These are phyloP conservation scores for Seira ritae DNA, from an alignment of 2,888 invertebrate species.

Conservation along the genomic window DNA sequence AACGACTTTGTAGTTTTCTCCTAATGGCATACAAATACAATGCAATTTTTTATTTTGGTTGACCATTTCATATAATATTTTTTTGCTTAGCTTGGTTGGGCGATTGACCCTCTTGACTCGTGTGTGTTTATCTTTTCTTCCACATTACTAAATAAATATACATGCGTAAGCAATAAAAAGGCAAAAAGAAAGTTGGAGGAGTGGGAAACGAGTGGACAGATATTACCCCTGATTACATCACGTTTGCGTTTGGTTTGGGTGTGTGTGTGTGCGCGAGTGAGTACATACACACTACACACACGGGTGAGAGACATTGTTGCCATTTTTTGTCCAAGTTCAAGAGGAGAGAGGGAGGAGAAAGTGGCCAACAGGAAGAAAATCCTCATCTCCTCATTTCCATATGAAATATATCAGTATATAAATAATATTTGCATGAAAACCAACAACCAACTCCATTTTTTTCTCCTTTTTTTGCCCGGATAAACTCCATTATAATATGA, in stretches of 20 bases:
- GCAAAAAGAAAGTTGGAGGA: conserved; percentile 10
- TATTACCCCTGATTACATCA: conserved; percentile 37
- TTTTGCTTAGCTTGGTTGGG: conserved; percentile 21
- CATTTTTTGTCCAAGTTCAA: conserved; percentile 33
- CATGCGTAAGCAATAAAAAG: conserved; percentile 36
- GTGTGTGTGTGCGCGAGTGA: neutral
- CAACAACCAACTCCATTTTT: conserved; percentile 21
- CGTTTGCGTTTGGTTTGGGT: neutral
- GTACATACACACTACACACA: neutral
- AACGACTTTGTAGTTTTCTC: neutral
- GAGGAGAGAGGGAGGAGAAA: conserved; percentile 3
- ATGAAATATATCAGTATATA: conserved; percentile 45
- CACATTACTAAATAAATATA: conserved; percentile 41
- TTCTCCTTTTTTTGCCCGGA: neutral
- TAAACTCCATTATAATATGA: neutral
- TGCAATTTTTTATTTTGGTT: conserved; percentile 6
- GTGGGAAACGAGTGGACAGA: conserved; percentile 36
- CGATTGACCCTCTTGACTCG: conserved; percentile 19
- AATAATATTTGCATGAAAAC: conserved; percentile 53
- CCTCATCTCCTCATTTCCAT: conserved; percentile 47
- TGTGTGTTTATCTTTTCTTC: neutral
- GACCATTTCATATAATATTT: neutral
- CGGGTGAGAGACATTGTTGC: neutral
- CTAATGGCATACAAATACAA: neutral
- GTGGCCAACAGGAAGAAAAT: conserved; percentile 30